These are phyloP conservation scores for Amphipyra tragopoginis DNA, from an alignment of 2,888 invertebrate genomes.

Conservation along the genomic window DNA sequence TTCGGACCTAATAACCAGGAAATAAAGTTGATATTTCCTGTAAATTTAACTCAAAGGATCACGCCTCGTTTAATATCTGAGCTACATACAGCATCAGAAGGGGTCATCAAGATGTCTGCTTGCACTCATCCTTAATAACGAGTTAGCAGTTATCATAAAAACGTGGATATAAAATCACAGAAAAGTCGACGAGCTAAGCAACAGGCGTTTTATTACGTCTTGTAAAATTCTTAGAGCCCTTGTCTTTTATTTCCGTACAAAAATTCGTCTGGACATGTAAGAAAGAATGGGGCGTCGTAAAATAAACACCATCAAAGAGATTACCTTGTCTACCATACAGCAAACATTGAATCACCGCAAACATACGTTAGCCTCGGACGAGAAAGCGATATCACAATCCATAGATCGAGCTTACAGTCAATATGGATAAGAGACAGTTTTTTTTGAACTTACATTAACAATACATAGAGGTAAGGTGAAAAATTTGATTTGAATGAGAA, in stretches of 20 bases:
- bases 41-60: constrained; percentile 4
- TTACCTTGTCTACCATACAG: constrained; percentile 36
- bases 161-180: constrained; percentile 32
- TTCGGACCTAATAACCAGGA: constrained; percentile 16
- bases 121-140: constrained; percentile 29
- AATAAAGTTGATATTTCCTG: constrained; percentile 28
- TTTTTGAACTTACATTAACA: too few species aligned
- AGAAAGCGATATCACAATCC: constrained; percentile 42
- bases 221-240: constrained; percentile 18
- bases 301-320: constrained; percentile 47
- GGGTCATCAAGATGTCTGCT: constrained; percentile 44
- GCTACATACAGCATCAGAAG: constrained; percentile 30
- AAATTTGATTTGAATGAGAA: too few species aligned
- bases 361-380: constrained; percentile 40
- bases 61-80: constrained; percentile 27
- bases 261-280: constrained; percentile 29
- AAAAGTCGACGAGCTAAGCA: constrained; percentile 30
- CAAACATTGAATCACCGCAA: constrained; percentile 48
- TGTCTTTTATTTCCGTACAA: constrained; percentile 35
- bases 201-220: constrained; percentile 31
- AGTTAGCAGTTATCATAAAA: constrained; percentile 26
- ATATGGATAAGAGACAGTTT: neutral
- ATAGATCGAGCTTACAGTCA: constrained; percentile 7
- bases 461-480: too few species aligned
- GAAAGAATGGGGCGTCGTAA: constrained; percentile 41